Base-by-base conservation (phyloP, 2,888 invertebrate genomes). In the Chirona hameri region DNA sequence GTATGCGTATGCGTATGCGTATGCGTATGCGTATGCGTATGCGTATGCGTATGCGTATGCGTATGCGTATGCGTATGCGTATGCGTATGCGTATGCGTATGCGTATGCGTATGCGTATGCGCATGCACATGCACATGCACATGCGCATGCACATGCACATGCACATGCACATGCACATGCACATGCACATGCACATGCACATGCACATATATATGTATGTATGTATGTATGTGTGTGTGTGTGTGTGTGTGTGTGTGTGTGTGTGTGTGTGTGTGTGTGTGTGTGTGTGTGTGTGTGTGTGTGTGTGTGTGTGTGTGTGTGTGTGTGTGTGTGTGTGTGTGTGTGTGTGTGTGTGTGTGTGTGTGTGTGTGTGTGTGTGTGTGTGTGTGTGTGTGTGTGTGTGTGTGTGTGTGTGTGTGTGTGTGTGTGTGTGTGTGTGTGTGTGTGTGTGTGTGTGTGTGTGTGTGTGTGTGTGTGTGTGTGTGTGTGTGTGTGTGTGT, bases 321-420 rank as follows among this genome's bases (percentile, higher is more conserved):
- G 65, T 65, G 65, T n/a, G 65, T 21, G n/a, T 65, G 65, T 24
- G 24, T 65, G 65, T 21, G 65, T 65, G 65, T 21, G 65, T n/a
- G 65, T 21, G 65, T 65, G 65, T 7, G 21, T 21, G 21, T 7
- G 21, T 21, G n/a, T 65, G 65, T 21, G 65, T 65, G 65, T 21
- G 65, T 65, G 65, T 21, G 65, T 65, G 65, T 21, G 65, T 65
- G 65, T 65, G 65, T 21, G 65, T 65, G 65, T 65, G 65, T n/a
- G 65, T 69, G 69, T 69, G 69, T 69, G 69, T 27, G 69, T 69
- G 69, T 69, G 69, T 27, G 69, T 69, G 69, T 69, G 29, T 69
- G 29, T 69, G 69, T 69, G 69, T 69, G 69, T 29, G 29, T 69
- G 27, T 10, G 69, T 69, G 27, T 69, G 27, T 69, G 9, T 12